Base-by-base conservation (phyloP, 2,113 vertebrate species). In the Dasyornis broadbenti region DNA sequence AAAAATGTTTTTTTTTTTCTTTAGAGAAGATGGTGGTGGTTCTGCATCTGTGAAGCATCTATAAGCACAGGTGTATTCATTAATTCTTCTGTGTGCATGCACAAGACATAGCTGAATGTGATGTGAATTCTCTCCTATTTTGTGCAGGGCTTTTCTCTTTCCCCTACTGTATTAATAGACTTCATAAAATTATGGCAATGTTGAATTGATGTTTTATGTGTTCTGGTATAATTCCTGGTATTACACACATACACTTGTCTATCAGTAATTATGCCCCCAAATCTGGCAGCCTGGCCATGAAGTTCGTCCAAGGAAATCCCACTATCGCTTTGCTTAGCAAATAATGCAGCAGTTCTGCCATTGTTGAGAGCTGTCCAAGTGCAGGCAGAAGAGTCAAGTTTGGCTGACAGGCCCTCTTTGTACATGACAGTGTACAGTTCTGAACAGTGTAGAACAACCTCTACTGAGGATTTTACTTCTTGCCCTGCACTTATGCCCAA, bases 401-500 rank as follows among this genome's bases (percentile, higher is more conserved):
- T 49, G 15, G 37, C 56, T 57, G 22, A 30, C 10, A 50, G 10
- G 27, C 10, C 18, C 22, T 31, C 16, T 68, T 49, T 10, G 9
- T 42, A 15, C 26, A 15, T 27, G 21, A 30, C 4, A 19, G 15
- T 35, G 15, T 27, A 21, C 11, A 7, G 6, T 30, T 90, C 53
- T 92, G 37, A 37, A 23, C 13, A 40, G 13, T 6, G 1, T 10
- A 64, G 24, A 73, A 40, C 13, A 73, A 5, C 13, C 11, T 60
- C 7, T 69, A 18, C 13, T 45, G 47, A 59, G 14, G 23, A 66
- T 65, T 89, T 89, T 61, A 7, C 15, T 80, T 61, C 45, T 82
- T 72, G 13, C 2, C 3, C 59, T 49, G 3, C 13, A n/a, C 14
- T 13, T 68, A n/a, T 13, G 17, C 4, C 22, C 16, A 28, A 0